Conservation (phyloP, 2,113 vertebrate species). For the Gila orcuttii region DNA sequence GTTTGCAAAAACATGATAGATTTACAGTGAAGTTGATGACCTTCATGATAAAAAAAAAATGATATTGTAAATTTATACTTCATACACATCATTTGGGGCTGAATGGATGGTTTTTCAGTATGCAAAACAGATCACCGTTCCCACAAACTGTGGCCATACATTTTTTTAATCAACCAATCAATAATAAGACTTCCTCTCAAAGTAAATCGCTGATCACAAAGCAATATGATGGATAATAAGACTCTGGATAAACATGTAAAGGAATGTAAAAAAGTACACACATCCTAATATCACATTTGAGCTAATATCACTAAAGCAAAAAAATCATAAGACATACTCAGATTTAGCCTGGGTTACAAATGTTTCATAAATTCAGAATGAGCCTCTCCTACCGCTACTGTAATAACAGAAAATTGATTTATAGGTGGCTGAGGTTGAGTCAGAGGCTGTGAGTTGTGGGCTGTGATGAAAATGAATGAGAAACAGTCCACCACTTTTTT, state of each 20-base stretch:
- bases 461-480: constrained; percentile 23
- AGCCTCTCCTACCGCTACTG: constrained; percentile 15
- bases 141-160: not conserved
- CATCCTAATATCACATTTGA: not conserved
- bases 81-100: not conserved
- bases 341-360: constrained; percentile 16
- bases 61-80: no score
- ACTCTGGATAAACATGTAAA: not conserved
- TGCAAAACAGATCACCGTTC: not conserved
- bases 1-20: no score
- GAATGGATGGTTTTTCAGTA: not conserved
- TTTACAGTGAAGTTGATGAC: no score
- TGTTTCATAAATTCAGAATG: constrained; percentile 44
- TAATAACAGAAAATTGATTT: constrained; percentile 39
- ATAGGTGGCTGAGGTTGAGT: constrained; percentile 20
- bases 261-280: not conserved
- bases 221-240: not conserved
- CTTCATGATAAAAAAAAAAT: no score
- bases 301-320: constrained; percentile 11
- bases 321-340: constrained; percentile 21
- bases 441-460: constrained; percentile 21
- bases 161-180: constrained; percentile 11
- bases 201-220: not conserved
- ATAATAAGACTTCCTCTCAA: not conserved
- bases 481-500: not conserved